Evolutionary conservation across 1,140 invertebrate species (phyloP), one percentile per base, ranked within the genome.

Genomic region (Lepeophtheirus salmonis): DNA sequence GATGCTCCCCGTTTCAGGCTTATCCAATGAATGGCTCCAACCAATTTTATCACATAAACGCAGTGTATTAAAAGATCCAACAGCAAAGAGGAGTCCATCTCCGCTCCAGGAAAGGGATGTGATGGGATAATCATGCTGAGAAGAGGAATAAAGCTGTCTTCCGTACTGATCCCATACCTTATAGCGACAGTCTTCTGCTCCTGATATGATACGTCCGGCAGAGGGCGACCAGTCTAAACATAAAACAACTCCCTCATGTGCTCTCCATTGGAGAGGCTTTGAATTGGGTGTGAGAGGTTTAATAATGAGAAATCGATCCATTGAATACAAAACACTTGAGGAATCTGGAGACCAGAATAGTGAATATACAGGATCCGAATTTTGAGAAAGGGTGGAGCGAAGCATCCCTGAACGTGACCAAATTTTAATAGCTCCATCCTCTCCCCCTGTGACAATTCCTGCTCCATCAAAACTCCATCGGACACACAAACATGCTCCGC

Each of bases 351-450:
- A 83, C 92, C 92, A 97, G 58, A 80, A 78, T 6, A 86, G 80
- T 41, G 80, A 80, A 67, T 94, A 87, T 24, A 95, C 80, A 14
- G 79, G 73, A 2, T 82, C 77, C 67, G 79, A 81, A 56, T 82
- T 83, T 68, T 89, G 83, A 20, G 88, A 80, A 0, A 96, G 74
- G 2, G 87, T 88, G 13, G 89, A 92, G 21, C 94, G 77, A 2
- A 97, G 73, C 81, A 98, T 90, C 52, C 92, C 92, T 70, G 83
- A 90, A 23, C 89, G 74, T 2, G 94, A 97, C 92, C 94, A 99
- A 61, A 97, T 83, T 74, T 97, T 96, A 0, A 97, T 79, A 30
- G 80, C 79, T 13, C 94, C 95, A 77, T 99, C 95, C 76, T 98
- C 92, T 1, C 92, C 91, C 67, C 86, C 82, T 68, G 89, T 94